Conservation (phyloP, 1,140 invertebrate genomes). For the Listronotus bonariensis region DNA sequence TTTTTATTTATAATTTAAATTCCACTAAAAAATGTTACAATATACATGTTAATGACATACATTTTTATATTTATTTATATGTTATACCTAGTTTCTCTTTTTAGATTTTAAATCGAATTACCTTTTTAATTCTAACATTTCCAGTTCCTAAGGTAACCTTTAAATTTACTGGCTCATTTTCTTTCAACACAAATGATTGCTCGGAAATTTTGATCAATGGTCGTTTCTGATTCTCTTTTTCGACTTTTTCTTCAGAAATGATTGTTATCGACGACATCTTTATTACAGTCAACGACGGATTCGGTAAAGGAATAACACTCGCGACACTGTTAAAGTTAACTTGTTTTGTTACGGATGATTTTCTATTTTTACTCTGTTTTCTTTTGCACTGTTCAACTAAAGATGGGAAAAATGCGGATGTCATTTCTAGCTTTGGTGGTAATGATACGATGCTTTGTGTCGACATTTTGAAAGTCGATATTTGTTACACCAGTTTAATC, state of each 20-base stretch:
- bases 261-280: background rate
- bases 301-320: conserved; percentile 23
- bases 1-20: too few relatives aligned
- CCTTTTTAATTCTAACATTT: conserved; percentile 11
- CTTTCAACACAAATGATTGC: conserved; percentile 42
- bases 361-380: background rate
- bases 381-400: conserved; percentile 11
- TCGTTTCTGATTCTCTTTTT: conserved; percentile 3
- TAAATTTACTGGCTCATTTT: conserved; percentile 48
- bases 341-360: conserved; percentile 25
- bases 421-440: conserved; percentile 45
- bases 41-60: too few relatives aligned
- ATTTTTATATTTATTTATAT: too few relatives aligned
- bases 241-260: background rate
- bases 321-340: conserved; percentile 30
- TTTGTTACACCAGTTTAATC: too few relatives aligned
- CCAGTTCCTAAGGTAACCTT: conserved; percentile 44
- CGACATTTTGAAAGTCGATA: conserved; percentile 47
- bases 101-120: conserved; percentile 4
- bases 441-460: conserved; percentile 48
- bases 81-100: too few relatives aligned
- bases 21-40: too few relatives aligned
- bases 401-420: conserved; percentile 37
- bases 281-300: conserved; percentile 11
- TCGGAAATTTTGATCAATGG: conserved; percentile 43